Percentiles rank a stretch among this genome's conserved stretches.
phyloP scores from a whole-genome alignment of 2,797 vertebrate species.

The Coregonus sp. region DNA sequence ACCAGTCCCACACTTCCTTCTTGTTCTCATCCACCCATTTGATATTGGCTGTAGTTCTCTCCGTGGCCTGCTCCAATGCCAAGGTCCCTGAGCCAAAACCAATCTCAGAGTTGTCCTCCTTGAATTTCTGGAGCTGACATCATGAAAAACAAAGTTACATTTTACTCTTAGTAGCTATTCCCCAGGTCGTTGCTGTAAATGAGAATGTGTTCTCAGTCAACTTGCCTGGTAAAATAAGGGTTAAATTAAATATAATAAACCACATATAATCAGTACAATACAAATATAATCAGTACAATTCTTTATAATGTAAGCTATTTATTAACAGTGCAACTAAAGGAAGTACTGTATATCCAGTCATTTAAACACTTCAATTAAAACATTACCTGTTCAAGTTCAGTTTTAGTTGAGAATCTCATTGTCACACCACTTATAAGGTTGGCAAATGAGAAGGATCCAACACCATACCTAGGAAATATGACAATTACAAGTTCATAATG shows the following conservation, averaged over 20 bases:
- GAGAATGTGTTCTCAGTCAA: too few species aligned
- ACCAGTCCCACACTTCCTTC: slow-evolving; percentile 48
- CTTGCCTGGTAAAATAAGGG: too few species aligned
- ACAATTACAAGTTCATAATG: neutral
- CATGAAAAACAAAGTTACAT: neutral
- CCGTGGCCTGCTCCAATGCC: slow-evolving; percentile 86
- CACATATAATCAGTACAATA: neutral
- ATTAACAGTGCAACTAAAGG: neutral
- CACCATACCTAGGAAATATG: slow-evolving; percentile 76
- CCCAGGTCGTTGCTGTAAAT: too few species aligned
- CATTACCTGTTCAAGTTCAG: slow-evolving; percentile 82
- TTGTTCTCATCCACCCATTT: slow-evolving; percentile 83
- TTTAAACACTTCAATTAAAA: slow-evolving; percentile 1
- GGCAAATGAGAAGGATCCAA: slow-evolving; percentile 89
- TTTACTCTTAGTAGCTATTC: neutral
- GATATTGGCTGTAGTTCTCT: slow-evolving; percentile 81
- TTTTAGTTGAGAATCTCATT: slow-evolving; percentile 75
- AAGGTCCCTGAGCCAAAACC: slow-evolving; percentile 82
- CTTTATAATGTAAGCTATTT: neutral
- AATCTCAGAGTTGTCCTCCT: slow-evolving; percentile 59
- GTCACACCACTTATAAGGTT: slow-evolving; percentile 79
- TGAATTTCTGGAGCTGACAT: slow-evolving; percentile 81
- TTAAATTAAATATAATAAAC: too few species aligned
- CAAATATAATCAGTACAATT: neutral
- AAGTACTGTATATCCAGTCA: neutral